phyloP scores from a whole-genome alignment of 2,888 invertebrate genomes.

The Campopleginae sp. region DNA sequence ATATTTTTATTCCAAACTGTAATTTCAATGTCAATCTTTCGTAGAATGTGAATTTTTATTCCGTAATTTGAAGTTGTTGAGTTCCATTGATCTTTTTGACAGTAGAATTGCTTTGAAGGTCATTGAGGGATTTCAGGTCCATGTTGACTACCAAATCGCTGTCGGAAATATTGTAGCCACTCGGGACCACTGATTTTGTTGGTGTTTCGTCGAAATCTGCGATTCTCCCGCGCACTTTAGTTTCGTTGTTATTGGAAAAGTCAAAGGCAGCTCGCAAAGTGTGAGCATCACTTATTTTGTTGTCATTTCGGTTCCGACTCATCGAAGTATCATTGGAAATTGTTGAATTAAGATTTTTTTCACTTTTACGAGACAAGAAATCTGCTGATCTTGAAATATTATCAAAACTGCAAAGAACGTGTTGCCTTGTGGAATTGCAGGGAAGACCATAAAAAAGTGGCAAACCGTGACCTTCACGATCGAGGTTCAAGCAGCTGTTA shows the following conservation, averaged over 20 bases:
- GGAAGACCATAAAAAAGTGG: constrained; percentile 70
- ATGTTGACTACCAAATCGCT: constrained; percentile 43
- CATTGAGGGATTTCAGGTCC: constrained; percentile 31
- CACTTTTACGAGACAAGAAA: not conserved
- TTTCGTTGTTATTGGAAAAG: not conserved
- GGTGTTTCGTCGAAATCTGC: constrained; percentile 46
- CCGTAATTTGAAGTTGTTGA: not conserved
- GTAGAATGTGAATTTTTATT: not conserved
- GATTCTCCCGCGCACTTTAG: constrained; percentile 7
- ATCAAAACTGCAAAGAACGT: constrained; percentile 63
- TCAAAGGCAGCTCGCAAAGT: not conserved
- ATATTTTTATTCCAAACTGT: not conserved
- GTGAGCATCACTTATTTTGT: too few species aligned
- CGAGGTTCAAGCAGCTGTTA: constrained; percentile 69
- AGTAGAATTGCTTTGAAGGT: constrained; percentile 34
- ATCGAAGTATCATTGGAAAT: not conserved
- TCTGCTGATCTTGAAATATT: constrained; percentile 13
- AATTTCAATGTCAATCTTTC: not conserved
- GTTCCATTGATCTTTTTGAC: not conserved
- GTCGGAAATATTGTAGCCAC: constrained; percentile 49
- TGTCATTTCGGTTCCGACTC: not conserved
- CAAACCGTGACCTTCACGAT: constrained; percentile 68
- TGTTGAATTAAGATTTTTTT: not conserved
- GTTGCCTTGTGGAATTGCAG: constrained; percentile 65
- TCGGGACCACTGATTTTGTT: constrained; percentile 39